Conservation (phyloP, 1,140 invertebrate genomes). For the Atta cephalotes region DNA sequence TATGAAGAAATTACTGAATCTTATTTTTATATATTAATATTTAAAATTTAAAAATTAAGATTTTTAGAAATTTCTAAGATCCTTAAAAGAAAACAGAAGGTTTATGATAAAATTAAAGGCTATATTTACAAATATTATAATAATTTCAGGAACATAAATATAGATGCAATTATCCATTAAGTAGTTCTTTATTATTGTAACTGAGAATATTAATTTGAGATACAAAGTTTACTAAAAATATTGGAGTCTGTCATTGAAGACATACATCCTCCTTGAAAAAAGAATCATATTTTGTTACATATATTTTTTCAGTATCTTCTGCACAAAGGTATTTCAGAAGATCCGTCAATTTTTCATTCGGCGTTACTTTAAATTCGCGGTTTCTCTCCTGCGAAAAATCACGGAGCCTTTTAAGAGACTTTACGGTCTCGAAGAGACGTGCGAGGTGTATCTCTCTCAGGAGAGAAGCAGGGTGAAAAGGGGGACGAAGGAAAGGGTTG, state of each 20-base stretch:
- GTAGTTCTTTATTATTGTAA: no score
- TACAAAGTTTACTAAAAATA: no score
- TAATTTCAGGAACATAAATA: no score
- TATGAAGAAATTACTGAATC: neutral
- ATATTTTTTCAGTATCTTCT: neutral
- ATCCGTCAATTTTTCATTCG: slow-evolving; percentile 31
- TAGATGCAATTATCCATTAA: no score
- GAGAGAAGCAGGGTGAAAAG: slow-evolving; percentile 13
- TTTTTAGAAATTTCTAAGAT: no score
- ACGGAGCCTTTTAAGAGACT: slow-evolving; percentile 82
- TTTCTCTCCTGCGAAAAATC: slow-evolving; percentile 71
- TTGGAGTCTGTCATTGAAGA: no score
- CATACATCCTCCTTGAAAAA: no score
- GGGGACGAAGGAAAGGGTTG: slow-evolving; percentile 4
- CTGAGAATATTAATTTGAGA: no score
- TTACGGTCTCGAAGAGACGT: slow-evolving; percentile 79
- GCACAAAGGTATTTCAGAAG: neutral
- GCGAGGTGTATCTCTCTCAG: slow-evolving; percentile 76
- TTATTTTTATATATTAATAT: neutral
- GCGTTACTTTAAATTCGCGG: slow-evolving; percentile 22
- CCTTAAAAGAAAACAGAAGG: no score
- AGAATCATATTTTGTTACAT: neutral
- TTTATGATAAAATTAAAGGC: no score
- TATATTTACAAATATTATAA: no score
- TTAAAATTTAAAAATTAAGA: neutral